Evolutionary conservation across 2,113 vertebrate genomes (phyloP).

Genomic region (Tautogolabrus adspersus): DNA sequence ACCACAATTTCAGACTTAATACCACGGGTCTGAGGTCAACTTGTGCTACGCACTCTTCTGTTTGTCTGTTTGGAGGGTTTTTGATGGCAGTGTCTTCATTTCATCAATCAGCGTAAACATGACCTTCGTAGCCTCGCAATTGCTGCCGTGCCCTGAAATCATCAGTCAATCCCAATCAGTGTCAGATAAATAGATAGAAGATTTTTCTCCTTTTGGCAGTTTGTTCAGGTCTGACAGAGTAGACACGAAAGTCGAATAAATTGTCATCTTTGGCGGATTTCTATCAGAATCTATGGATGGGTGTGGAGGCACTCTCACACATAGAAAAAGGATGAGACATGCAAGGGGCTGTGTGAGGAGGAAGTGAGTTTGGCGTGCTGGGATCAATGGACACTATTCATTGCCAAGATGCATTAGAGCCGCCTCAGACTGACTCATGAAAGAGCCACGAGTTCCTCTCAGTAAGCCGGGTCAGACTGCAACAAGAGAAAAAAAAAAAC

Average conservation of each 20-base stretch:
- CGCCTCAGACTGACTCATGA: constrained; percentile 56
- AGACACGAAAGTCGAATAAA: constrained; percentile 36
- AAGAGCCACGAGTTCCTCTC: constrained; percentile 45
- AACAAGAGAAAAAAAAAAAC: not conserved
- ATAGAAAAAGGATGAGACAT: constrained; percentile 54
- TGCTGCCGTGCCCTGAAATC: constrained; percentile 27
- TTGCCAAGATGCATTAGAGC: constrained; percentile 67
- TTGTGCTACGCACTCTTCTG: constrained; percentile 18
- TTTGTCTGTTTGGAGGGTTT: constrained; percentile 27
- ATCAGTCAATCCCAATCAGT: constrained; percentile 60
- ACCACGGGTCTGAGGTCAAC: constrained; percentile 47
- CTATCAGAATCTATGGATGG: constrained; percentile 11
- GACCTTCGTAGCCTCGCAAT: constrained; percentile 43
- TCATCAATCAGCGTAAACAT: constrained; percentile 75
- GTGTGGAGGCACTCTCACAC: not conserved
- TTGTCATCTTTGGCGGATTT: constrained; percentile 39
- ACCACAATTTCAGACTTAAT: constrained; percentile 59
- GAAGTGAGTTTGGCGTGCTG: constrained; percentile 75
- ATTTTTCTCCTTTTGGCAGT: constrained; percentile 28
- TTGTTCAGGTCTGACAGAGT: constrained; percentile 35
- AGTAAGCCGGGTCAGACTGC: constrained; percentile 31
- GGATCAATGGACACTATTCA: constrained; percentile 80
- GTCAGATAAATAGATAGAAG: constrained; percentile 43
- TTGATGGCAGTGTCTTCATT: constrained; percentile 54
- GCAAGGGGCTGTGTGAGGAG: constrained; percentile 60